Conservation (phyloP, 2,888 invertebrate species). For the Automeris io region DNA sequence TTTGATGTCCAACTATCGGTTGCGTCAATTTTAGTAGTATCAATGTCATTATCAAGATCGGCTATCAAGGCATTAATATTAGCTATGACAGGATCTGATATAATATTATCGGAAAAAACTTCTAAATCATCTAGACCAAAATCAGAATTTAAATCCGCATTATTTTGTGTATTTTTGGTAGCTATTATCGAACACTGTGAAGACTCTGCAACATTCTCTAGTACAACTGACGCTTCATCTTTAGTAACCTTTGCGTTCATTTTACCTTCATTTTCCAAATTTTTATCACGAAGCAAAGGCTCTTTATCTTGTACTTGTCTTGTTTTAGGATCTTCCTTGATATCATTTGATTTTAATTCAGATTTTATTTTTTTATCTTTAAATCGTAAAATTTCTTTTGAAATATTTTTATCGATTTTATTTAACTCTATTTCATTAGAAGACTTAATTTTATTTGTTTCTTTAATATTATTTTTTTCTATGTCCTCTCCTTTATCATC, state of each 20-base stretch:
- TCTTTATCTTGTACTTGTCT: slow-evolving; percentile 32
- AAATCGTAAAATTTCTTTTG: slow-evolving; percentile 38
- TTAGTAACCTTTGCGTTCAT: neutral
- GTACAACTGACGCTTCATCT: neutral
- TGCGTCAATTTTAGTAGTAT: slow-evolving; percentile 30
- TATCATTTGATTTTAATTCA: slow-evolving; percentile 10
- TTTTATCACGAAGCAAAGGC: slow-evolving; percentile 35
- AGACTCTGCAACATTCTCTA: neutral
- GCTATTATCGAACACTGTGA: neutral
- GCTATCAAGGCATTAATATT: slow-evolving; percentile 60
- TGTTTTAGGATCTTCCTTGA: slow-evolving; percentile 10
- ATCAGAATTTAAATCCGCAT: slow-evolving; percentile 19
- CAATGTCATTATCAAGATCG: slow-evolving; percentile 49
- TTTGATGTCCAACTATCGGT: slow-evolving; percentile 40
- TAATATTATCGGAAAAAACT: slow-evolving; percentile 52
- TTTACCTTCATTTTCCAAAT: slow-evolving; percentile 33
- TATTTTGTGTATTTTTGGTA: neutral
- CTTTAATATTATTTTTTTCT: slow-evolving; percentile 7
- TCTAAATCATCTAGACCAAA: slow-evolving; percentile 52
- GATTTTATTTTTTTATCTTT: slow-evolving; percentile 20
- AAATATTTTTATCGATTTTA: slow-evolving; percentile 13
- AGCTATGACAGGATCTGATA: slow-evolving; percentile 45
- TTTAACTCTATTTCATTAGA: slow-evolving; percentile 13
- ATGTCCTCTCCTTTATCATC: slow-evolving; percentile 5
- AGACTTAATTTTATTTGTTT: slow-evolving; percentile 10